Percentiles rank a stretch among this genome's conserved stretches.
phyloP scores from a whole-genome alignment of 1,140 invertebrate species.

The honey bee (Apis mellifera) region Amel_HAv3.1 CM009934.2:4512001-4512500 shows the following conservation, averaged over 20 bases:
- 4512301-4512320: too few relatives aligned
- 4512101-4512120: neutral
- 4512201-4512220: neutral
- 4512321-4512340: too few relatives aligned
- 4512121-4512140: neutral
- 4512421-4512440: neutral
- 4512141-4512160: conserved; percentile 41
- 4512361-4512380: too few relatives aligned
- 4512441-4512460: neutral
- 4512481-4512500: neutral
- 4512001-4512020: neutral
- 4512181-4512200: neutral
- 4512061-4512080: neutral
- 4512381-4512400: too few relatives aligned
- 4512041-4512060: neutral
- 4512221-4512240: conserved; percentile 28
- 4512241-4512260: conserved; percentile 9
- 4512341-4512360: too few relatives aligned
- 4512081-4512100: conserved; percentile 6
- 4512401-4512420: neutral
- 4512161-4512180: conserved; percentile 18
- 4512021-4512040: too few relatives aligned
- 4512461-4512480: too few relatives aligned
- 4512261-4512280: neutral
- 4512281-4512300: neutral